Evolutionary conservation across 2,888 invertebrate genomes (phyloP), one percentile per base, ranked within the genome.

Genomic region (Leucoma salicis): DNA sequence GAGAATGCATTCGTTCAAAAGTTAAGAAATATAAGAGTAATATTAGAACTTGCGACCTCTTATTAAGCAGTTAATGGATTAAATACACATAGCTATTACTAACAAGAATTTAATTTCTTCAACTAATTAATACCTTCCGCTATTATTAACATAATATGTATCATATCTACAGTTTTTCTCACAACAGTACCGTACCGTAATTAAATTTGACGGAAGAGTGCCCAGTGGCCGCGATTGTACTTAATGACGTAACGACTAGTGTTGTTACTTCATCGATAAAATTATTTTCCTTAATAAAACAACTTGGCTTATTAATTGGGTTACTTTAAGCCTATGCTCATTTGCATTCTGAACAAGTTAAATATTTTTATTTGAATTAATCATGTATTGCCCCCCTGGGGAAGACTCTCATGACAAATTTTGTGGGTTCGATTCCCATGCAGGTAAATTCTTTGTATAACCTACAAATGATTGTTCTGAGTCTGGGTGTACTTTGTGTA

Each of bases 161-260:
- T 15, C 16, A 8, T 28, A 33, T 28, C 27, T 36, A 25, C 35
- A 32, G 27, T 39, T 39, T 44, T 61, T 27, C 33, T 35, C 16
- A 14, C 34, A 35, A 37, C 47, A 46, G 61, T 75, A 72, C 70
- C 31, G 32, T 33, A 34, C 40, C 53, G 70, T 74, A 78, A 81
- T 83, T 82, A 81, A 77, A 78, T 80, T 79, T 66, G 77, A 78
- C 82, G 86, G 85, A 86, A 86, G 83, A 84, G 66, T 72, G 69
- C 74, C 68, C 69, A 67, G 67, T 57, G 70, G 56, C 70, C 70
- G 66, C 72, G 69, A 76, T 74, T 73, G 58, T 67, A 64, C 53
- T 61, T 50, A 68, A 70, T 63, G 57, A 56, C 39, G 42, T 58
- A 61, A 59, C 43, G 13, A 39, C 57, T 78, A 80, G 80, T 79